Evolutionary conservation across 2,888 invertebrate genomes (phyloP).

Genomic region (Eupithecia vulgata): DNA sequence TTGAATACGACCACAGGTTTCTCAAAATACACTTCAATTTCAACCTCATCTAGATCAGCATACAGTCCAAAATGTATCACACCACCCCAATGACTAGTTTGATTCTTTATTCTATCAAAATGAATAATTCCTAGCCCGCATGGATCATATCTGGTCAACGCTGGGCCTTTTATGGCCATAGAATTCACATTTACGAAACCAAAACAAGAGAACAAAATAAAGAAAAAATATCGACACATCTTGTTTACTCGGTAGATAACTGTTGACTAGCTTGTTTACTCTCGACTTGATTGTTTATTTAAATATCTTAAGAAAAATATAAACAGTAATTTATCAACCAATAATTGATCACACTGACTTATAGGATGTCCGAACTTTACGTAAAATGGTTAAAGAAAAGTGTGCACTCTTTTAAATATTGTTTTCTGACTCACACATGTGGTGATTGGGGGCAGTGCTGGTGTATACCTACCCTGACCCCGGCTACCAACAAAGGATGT

Average conservation of each 20-base stretch:
- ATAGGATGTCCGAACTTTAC: background rate
- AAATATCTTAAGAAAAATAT: background rate
- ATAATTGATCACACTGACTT: background rate
- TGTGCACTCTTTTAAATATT: background rate
- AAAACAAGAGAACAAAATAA: constrained; percentile 32
- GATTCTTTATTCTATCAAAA: constrained; percentile 64
- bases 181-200: constrained; percentile 50
- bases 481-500: too few relatives aligned
- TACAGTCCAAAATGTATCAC: constrained; percentile 66
- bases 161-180: constrained; percentile 66
- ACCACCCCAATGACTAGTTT: constrained; percentile 61
- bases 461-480: too few relatives aligned
- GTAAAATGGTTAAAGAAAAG: background rate
- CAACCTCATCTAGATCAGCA: constrained; percentile 51
- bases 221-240: constrained; percentile 25
- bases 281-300: background rate
- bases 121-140: constrained; percentile 71
- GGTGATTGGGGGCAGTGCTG: background rate
- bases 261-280: constrained; percentile 1
- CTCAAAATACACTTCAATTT: constrained; percentile 63
- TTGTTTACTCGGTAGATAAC: constrained; percentile 3
- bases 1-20: constrained; percentile 55
- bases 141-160: constrained; percentile 69
- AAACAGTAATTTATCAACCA: background rate
- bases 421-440: background rate